Evolutionary conservation across 2,888 invertebrate genomes (phyloP).

Genomic region (Neuroscelio doddi): DNA sequence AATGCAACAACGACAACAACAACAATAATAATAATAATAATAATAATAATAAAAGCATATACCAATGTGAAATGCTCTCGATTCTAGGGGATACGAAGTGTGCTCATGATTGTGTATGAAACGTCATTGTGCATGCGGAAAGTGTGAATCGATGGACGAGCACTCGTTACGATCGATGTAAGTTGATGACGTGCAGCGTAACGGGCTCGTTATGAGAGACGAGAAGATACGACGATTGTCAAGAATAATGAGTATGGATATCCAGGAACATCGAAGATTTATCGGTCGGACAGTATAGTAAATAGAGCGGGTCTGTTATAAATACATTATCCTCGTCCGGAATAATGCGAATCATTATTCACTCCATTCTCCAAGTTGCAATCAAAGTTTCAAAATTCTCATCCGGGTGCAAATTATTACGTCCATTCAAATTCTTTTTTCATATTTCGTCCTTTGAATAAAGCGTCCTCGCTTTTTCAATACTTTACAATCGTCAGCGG

Average conservation of each 20-base stretch:
- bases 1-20: too few relatives aligned
- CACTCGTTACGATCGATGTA: constrained; percentile 38
- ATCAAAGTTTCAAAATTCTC: too few relatives aligned
- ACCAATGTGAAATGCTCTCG: not conserved
- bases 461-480: too few relatives aligned
- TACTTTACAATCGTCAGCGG: too few relatives aligned
- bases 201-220: constrained; percentile 37
- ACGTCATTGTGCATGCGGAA: constrained; percentile 36
- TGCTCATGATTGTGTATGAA: constrained; percentile 22
- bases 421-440: too few relatives aligned
- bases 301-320: constrained; percentile 6
- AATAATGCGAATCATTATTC: not conserved
- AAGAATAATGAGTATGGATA: constrained; percentile 34
- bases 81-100: too few relatives aligned
- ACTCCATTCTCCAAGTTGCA: not conserved
- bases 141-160: constrained; percentile 39
- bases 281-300: constrained; percentile 17
- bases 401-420: too few relatives aligned
- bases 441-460: too few relatives aligned
- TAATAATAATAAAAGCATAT: too few relatives aligned
- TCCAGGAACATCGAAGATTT: constrained; percentile 29
- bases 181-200: constrained; percentile 34
- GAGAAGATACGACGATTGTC: constrained; percentile 37
- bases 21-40: too few relatives aligned
- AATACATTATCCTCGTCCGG: constrained; percentile 10